These are phyloP conservation scores for Spondyliosoma cantharus DNA, from an alignment of 2,797 vertebrate species.

Conservation along the genomic window DNA sequence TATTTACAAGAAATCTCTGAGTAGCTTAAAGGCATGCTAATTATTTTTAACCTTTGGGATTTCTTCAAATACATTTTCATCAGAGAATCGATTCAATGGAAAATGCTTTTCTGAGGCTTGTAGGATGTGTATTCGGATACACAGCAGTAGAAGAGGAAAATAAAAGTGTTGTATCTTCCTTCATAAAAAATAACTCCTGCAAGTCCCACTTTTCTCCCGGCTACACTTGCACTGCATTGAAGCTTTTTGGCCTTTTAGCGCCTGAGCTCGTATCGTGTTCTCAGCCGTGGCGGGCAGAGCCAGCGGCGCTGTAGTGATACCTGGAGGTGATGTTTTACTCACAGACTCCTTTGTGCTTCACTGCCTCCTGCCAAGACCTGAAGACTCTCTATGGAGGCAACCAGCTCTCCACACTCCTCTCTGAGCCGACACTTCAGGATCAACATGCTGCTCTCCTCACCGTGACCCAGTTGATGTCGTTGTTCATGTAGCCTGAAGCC, in stretches of 20 bases:
- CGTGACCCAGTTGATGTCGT: background rate
- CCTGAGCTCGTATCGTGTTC: conserved; percentile 19
- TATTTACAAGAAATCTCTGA: background rate
- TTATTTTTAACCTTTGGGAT: background rate
- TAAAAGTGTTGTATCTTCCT: background rate
- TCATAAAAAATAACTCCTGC: background rate
- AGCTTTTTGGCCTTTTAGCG: conserved; percentile 11
- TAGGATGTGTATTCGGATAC: background rate
- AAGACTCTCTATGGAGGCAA: conserved; percentile 14
- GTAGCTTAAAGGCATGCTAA: background rate
- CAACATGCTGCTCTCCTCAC: conserved; percentile 16
- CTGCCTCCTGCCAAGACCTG: conserved; percentile 36
- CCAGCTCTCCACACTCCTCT: conserved; percentile 23
- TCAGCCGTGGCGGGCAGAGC: background rate
- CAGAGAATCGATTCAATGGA: background rate
- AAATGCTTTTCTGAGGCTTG: background rate
- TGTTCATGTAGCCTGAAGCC: conserved; percentile 10
- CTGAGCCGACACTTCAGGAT: conserved; percentile 15
- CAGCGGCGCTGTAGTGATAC: background rate
- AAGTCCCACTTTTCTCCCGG: background rate
- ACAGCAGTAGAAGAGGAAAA: background rate
- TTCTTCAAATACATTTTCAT: background rate
- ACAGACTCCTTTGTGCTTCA: conserved; percentile 37
- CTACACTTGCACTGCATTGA: background rate
- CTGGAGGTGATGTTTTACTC: conserved; percentile 50